A percentile compares a stretch with the other conserved stretches of the same genome.
These are phyloP conservation scores for Melieria picta DNA, from an alignment of 2,888 invertebrate species.

Conservation along the genomic window DNA sequence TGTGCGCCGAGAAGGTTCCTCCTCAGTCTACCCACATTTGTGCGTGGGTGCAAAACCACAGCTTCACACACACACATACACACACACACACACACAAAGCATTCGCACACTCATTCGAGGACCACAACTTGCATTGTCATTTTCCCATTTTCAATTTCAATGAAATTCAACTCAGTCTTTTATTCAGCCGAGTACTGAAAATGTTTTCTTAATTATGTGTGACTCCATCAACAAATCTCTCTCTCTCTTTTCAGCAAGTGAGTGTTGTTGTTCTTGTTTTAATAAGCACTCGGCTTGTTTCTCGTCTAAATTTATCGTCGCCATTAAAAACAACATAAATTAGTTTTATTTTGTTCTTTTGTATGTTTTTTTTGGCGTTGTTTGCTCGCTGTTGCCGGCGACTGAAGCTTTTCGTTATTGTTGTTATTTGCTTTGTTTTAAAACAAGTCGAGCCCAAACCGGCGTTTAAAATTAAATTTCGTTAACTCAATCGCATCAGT, in stretches of 20 bases:
- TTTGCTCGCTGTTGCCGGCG: neutral
- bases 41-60: too few species aligned
- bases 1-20: too few species aligned
- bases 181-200: neutral
- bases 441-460: neutral
- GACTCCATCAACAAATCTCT: neutral
- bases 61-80: neutral
- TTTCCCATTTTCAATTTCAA: neutral
- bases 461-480: neutral
- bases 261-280: neutral
- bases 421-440: neutral
- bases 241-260: neutral
- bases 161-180: neutral
- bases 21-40: too few species aligned
- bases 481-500: neutral
- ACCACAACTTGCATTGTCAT: neutral
- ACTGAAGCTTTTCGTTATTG: neutral
- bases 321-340: neutral
- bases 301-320: neutral
- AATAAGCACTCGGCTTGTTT: neutral
- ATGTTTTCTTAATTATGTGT: constrained; percentile 9
- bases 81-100: neutral
- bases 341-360: constrained; percentile 1
- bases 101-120: neutral
- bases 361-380: neutral